Conservation (phyloP, 2,888 invertebrate species). For the Dendrolimus houi region DNA sequence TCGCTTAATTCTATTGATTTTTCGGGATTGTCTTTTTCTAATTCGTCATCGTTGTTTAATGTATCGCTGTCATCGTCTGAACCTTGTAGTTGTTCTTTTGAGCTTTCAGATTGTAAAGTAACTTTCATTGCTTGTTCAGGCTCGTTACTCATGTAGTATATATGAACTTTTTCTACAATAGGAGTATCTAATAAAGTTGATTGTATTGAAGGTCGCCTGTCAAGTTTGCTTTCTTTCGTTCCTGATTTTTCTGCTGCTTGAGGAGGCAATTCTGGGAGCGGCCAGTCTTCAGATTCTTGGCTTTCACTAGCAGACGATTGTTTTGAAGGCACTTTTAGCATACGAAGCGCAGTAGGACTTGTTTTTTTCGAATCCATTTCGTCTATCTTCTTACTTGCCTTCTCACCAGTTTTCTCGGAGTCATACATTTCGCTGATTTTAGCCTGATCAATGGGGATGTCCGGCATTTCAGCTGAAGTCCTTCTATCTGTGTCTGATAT, state of each 20-base stretch:
- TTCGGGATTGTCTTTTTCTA: slow-evolving; percentile 72
- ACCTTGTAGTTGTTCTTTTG: slow-evolving; percentile 77
- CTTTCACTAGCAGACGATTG: slow-evolving; percentile 77
- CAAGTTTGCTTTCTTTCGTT: slow-evolving; percentile 72
- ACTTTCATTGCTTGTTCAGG: slow-evolving; percentile 88
- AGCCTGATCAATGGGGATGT: slow-evolving; percentile 85
- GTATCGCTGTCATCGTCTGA: slow-evolving; percentile 83
- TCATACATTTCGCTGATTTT: slow-evolving; percentile 77
- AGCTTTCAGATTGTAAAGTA: slow-evolving; percentile 80
- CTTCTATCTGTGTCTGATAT: slow-evolving; percentile 87
- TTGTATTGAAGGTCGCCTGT: slow-evolving; percentile 89
- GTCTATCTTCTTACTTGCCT: slow-evolving; percentile 38
- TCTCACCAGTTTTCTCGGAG: slow-evolving; percentile 31
- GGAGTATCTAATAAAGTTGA: slow-evolving; percentile 83
- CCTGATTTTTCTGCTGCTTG: slow-evolving; percentile 34
- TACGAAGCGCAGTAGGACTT: slow-evolving; percentile 38
- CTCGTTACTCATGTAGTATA: slow-evolving; percentile 86
- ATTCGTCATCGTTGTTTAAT: slow-evolving; percentile 79
- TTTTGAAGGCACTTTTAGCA: slow-evolving; percentile 50
- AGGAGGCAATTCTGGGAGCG: slow-evolving; percentile 83
- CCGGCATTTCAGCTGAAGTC: slow-evolving; percentile 90
- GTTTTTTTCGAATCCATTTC: slow-evolving; percentile 10
- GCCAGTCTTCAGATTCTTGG: slow-evolving; percentile 87
- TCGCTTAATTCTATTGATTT: slow-evolving; percentile 43
- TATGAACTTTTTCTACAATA: slow-evolving; percentile 85